Evolutionary conservation across 2,888 invertebrate species (phyloP), one percentile per base, ranked within the genome.

Genomic region (Dryadula phaetusa): DNA sequence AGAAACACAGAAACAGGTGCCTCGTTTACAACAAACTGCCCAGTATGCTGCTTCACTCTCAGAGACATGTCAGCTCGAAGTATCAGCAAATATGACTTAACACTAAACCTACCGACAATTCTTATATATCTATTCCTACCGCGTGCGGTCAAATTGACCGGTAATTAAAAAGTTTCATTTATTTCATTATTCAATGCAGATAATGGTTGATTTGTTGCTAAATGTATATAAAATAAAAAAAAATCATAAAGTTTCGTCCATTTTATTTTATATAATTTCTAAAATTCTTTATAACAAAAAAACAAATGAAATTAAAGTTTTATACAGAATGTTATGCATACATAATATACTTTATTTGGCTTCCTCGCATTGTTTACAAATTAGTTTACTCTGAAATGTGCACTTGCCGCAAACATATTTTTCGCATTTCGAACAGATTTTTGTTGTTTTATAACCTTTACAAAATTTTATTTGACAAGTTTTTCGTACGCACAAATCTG

Each of bases 381-480:
- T 54, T 28, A 54, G 28, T 54, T 54, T 34, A 54, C n/a, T 54
- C 32, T 54, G 54, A 54, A 54, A 54, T 54, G 34, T 54, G 54
- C 54, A 54, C 34, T 54, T 54, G 54, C 46, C 18, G 18, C 16
- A 46, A 46, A n/a, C n/a, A n/a, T n/a, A n/a, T n/a, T n/a, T n/a
- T n/a, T n/a, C n/a, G n/a, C n/a, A n/a, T n/a, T n/a, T n/a, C n/a
- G n/a, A n/a, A n/a, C n/a, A n/a, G n/a, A n/a, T n/a, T n/a, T n/a
- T n/a, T n/a, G n/a, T n/a, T n/a, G n/a, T n/a, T 56, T 56, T 56
- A 56, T 56, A 37, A 56, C 40, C 56, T 56, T 56, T 42, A 56
- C 56, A 56, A 56, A 56, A 37, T 56, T 40, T 56, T 14, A 58
- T 40, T 58, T 58, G 40, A 58, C 56, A 58, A 58, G 42, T 40